These are phyloP conservation scores for Notechis scutatus DNA, from an alignment of 2,113 vertebrate species.

Conservation along the genomic window DNA sequence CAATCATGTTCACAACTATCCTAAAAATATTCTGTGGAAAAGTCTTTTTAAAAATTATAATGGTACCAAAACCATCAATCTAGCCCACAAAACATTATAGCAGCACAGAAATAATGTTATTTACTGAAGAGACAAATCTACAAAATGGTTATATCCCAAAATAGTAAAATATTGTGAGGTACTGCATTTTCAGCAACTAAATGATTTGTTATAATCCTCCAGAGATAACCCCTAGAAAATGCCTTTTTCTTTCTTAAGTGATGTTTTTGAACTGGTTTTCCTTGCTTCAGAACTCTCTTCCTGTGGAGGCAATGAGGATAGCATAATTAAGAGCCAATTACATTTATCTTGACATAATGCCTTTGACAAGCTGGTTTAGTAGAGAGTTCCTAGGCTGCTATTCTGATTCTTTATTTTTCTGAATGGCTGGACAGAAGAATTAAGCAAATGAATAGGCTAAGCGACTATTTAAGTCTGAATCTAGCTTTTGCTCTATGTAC, in stretches of 20 bases:
- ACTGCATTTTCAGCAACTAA: not conserved
- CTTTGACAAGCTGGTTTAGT: not conserved
- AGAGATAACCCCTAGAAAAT: not conserved
- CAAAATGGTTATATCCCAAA: not conserved
- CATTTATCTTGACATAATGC: not conserved
- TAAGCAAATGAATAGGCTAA: not conserved
- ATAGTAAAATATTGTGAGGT: not conserved
- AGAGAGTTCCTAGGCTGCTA: not conserved
- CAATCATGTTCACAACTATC: conserved; percentile 66
- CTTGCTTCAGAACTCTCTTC: not conserved
- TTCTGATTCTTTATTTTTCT: not conserved
- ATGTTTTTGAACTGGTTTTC: not conserved
- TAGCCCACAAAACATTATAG: not conserved
- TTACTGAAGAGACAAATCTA: not conserved
- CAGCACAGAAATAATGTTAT: not conserved
- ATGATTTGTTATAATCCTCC: not conserved
- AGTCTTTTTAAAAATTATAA: conserved; percentile 54
- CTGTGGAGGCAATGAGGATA: not conserved
- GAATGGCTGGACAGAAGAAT: not conserved
- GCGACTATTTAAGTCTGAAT: not conserved
- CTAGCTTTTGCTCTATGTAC: not conserved
- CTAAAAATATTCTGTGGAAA: conserved; percentile 62
- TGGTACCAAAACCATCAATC: conserved; percentile 30
- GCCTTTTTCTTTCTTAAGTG: not conserved
- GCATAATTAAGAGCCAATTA: not conserved